A percentile compares a stretch with the other conserved stretches of the same genome.
Evolutionary conservation across 2,888 invertebrate species (phyloP).

Genomic region (Orthonevra nobilis): DNA sequence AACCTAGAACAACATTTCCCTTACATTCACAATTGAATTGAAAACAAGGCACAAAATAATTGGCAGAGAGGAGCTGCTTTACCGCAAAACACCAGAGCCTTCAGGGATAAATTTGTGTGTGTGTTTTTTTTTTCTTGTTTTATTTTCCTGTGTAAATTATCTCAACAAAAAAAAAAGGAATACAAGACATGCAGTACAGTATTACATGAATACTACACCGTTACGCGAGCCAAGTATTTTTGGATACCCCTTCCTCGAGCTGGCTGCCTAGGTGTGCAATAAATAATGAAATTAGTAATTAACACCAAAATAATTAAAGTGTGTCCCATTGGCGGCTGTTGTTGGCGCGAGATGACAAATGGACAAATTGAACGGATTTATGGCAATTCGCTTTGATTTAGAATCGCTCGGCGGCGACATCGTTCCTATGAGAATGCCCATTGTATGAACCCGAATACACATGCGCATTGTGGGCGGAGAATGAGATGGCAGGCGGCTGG

Average conservation of each 20-base stretch:
- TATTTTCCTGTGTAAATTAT: conserved; percentile 11
- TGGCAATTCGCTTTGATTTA: conserved; percentile 47
- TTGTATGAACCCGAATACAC: too few species aligned
- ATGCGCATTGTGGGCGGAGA: too few species aligned
- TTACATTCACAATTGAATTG: conserved; percentile 50
- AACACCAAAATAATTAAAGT: conserved; percentile 68
- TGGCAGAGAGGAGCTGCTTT: conserved; percentile 33
- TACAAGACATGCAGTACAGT: neutral
- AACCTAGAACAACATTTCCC: conserved; percentile 29
- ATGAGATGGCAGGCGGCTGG: too few species aligned
- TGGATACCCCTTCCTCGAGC: conserved; percentile 56
- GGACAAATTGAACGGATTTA: conserved; percentile 68
- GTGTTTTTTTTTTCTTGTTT: too few species aligned
- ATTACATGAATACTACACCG: conserved; percentile 38
- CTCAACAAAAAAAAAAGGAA: neutral
- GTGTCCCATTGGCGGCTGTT: conserved; percentile 43
- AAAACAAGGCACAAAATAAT: conserved; percentile 27
- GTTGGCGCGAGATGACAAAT: conserved; percentile 61
- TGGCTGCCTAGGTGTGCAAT: conserved; percentile 37
- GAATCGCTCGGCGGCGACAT: conserved; percentile 5
- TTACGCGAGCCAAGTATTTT: conserved; percentile 57
- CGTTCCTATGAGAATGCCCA: neutral
- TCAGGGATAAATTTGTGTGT: too few species aligned
- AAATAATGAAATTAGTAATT: conserved; percentile 69
- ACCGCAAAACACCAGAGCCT: conserved; percentile 25